Base-by-base conservation (phyloP, 2,797 vertebrate species). In the Channallabes apus region DNA sequence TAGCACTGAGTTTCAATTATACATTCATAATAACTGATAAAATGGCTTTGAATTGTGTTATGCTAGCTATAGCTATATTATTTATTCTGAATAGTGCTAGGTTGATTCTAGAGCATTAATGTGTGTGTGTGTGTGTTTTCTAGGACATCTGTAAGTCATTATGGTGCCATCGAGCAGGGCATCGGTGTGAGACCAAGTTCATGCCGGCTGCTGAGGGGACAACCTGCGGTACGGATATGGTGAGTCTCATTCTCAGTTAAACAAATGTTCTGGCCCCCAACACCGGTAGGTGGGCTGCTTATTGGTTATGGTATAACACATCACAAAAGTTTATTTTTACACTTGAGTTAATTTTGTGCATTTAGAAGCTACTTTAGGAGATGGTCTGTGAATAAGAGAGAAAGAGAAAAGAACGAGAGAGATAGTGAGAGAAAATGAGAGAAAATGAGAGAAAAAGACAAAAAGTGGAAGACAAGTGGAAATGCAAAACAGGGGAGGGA, bases 121-220 rank as follows among this genome's bases (percentile, higher is more conserved):
- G n/a, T n/a, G 27, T 6, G 65, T 56, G 83, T 89, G 59, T 87
- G 86, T 85, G 32, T 91, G 87, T 92, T 89, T 80, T 95, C 11
- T 56, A 99, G 98, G 98, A 99, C 92, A 99, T 99, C 91, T 99
- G 98, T 90, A 99, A 99, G 91, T 98, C 98, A 0, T 95, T 99
- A 85, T 99, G 98, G 98, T 99, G 98, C 91, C 97, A 99, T 90
- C 96, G 96, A 90, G 92, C 94, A 68, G 97, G 98, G 15, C 98
- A 99, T 68, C 96, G 97, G 22, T 99, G 98, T 82, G 98, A 99
- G 92, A 99, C 98, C 68, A 99, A 99, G 95, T 99, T 99, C 92
- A 99, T 99, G 98, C 98, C 98, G 0, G 98, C 98, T 67, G 98
- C 98, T 0, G 98, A 99, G 91, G 98, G 98, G 24, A 99, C 98